These are phyloP conservation scores for Peromyscus polionotus DNA, from an alignment of 2,113 vertebrate species.

Conservation along the genomic window DNA sequence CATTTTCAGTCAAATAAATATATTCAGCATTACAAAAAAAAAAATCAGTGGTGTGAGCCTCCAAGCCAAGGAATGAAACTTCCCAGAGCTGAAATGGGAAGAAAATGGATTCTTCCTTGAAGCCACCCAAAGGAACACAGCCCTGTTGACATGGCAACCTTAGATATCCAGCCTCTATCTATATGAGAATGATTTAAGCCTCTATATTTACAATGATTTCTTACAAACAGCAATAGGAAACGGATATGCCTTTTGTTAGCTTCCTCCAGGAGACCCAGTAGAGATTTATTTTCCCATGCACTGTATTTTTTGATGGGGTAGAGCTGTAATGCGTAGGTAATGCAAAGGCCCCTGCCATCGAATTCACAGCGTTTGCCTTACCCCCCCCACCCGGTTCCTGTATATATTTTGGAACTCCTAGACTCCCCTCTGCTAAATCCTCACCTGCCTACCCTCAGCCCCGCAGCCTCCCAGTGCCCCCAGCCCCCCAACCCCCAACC, in stretches of 20 bases:
- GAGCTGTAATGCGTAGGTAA: background rate
- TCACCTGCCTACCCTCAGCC: background rate
- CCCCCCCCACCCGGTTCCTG: background rate
- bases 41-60: background rate
- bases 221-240: background rate
- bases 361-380: background rate
- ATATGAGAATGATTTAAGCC: background rate
- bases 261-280: background rate
- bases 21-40: background rate
- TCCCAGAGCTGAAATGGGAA: background rate
- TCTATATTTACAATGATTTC: background rate
- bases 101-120: background rate
- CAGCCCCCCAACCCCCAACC: background rate
- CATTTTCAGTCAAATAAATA: constrained; percentile 23
- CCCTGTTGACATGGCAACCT: background rate
- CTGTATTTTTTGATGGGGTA: background rate
- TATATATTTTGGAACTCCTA: background rate
- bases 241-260: background rate
- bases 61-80: background rate
- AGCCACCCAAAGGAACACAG: background rate
- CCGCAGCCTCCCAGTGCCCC: too few relatives aligned
- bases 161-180: background rate
- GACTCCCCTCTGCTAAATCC: background rate
- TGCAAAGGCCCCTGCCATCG: background rate
- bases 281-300: background rate